Conservation (phyloP, 2,113 vertebrate genomes). For the human region GRCh38 chr20:15399001-15399500, state of each 20-base stretch:
- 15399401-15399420: neutral
- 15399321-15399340: conserved; percentile 15
- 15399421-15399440: neutral
- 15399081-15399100: neutral
- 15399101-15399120: neutral
- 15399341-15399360: neutral
- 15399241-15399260: neutral
- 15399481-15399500: neutral
- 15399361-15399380: neutral
- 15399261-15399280: neutral
- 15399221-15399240: neutral
- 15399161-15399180: neutral
- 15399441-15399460: neutral
- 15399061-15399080: neutral
- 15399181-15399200: neutral
- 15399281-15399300: neutral
- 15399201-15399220: neutral
- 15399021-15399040: neutral
- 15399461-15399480: neutral
- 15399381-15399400: neutral
- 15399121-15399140: too few species aligned
- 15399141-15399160: neutral
- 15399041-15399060: neutral
- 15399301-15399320: neutral
- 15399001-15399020: neutral